Evolutionary conservation across 2,888 invertebrate genomes (phyloP).

Genomic region (Parasteatoda lunata): DNA sequence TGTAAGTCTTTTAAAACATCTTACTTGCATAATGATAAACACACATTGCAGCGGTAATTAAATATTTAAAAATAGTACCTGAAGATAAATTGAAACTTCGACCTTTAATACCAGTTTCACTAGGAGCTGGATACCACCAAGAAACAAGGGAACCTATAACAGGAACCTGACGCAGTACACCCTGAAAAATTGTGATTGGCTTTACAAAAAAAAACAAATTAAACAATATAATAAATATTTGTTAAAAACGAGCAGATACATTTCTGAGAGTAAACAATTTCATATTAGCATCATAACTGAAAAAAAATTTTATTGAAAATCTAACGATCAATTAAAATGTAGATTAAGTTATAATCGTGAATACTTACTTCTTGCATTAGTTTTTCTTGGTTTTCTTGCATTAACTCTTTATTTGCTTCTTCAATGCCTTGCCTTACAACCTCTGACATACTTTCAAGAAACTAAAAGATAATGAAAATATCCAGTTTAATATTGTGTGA

Average conservation of each 20-base stretch:
- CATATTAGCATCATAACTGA: not conserved
- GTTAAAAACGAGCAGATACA: not conserved
- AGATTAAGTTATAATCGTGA: not conserved
- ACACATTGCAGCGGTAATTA: not conserved
- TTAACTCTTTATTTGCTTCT: constrained; percentile 91
- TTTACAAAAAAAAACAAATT: too few species aligned
- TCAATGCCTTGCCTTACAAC: constrained; percentile 94
- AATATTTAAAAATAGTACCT: constrained; percentile 73
- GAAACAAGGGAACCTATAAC: constrained; percentile 94
- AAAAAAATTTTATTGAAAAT: not conserved
- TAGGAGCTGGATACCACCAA: constrained; percentile 94
- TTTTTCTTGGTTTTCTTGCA: constrained; percentile 90
- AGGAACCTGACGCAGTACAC: constrained; percentile 93
- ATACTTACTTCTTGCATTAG: constrained; percentile 85
- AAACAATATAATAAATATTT: too few species aligned
- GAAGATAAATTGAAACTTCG: constrained; percentile 84
- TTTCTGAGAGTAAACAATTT: not conserved
- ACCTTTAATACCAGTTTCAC: constrained; percentile 86
- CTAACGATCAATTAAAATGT: not conserved
- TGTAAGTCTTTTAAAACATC: not conserved
- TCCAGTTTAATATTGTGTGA: too few species aligned
- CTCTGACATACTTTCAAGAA: constrained; percentile 95
- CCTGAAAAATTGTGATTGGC: constrained; percentile 75
- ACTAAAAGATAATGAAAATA: constrained; percentile 76
- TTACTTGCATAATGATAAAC: not conserved